phyloP scores from a whole-genome alignment of 2,888 invertebrate species.

The Pyrrhopygopsis socrates region DNA sequence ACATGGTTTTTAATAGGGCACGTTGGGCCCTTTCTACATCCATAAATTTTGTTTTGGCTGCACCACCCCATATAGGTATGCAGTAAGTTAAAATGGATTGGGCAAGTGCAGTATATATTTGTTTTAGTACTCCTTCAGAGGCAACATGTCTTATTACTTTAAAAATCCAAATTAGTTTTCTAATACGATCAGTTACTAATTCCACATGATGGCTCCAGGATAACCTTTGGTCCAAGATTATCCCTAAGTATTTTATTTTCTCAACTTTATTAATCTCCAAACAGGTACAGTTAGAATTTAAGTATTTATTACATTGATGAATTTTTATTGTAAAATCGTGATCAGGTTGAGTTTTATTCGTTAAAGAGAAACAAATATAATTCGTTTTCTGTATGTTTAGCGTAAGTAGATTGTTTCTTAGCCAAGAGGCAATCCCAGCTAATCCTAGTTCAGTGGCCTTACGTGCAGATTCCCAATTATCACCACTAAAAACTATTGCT shows the following conservation, averaged over 20 bases:
- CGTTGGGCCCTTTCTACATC: not conserved
- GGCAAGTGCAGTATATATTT: not conserved
- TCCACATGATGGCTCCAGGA: not conserved
- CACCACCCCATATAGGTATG: not conserved
- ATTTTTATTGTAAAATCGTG: not conserved
- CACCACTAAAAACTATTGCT: not conserved
- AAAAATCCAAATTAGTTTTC: too few species aligned
- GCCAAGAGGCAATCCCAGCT: not conserved
- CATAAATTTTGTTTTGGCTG: not conserved
- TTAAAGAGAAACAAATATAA: not conserved
- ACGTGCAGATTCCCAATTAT: not conserved
- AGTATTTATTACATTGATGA: not conserved
- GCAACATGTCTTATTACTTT: not conserved
- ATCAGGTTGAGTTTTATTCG: not conserved
- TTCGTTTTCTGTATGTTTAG: not conserved
- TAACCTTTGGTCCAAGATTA: not conserved
- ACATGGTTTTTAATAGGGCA: too few species aligned
- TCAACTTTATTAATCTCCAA: not conserved
- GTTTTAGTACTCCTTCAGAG: too few species aligned
- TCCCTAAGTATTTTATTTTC: too few species aligned
- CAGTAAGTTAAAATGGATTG: not conserved
- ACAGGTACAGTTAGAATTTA: not conserved
- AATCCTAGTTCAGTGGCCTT: not conserved
- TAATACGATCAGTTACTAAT: too few species aligned
- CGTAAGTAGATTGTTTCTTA: not conserved